Percentiles rank a stretch among this genome's conserved stretches.
Evolutionary conservation across 2,113 vertebrate genomes (phyloP).

Genomic region (Myanophis thanlyinensis): DNA sequence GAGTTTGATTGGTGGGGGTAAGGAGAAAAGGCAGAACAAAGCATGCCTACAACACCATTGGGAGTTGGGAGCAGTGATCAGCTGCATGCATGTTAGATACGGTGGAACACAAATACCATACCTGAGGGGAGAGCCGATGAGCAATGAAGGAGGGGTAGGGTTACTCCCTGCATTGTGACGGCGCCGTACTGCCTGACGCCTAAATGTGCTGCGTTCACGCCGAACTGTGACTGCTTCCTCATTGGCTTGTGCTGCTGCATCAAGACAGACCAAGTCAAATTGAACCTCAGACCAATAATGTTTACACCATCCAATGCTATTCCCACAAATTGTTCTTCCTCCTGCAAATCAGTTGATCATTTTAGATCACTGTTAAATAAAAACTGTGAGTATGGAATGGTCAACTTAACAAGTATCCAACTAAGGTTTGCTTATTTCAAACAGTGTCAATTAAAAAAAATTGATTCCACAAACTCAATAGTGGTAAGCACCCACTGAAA

Average conservation of each 20-base stretch:
- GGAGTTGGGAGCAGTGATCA: slow-evolving; percentile 52
- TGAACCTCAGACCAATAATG: slow-evolving; percentile 69
- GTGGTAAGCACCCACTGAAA: background rate
- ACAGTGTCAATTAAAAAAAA: background rate
- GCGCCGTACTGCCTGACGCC: slow-evolving; percentile 96
- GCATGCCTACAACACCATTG: slow-evolving; percentile 53
- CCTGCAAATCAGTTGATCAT: background rate
- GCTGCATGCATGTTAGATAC: slow-evolving; percentile 73
- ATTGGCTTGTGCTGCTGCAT: slow-evolving; percentile 86
- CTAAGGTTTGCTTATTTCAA: background rate
- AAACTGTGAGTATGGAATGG: background rate
- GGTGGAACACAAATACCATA: slow-evolving; percentile 80
- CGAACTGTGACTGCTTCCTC: slow-evolving; percentile 96
- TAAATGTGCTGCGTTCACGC: slow-evolving; percentile 98
- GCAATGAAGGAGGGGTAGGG: slow-evolving; percentile 94
- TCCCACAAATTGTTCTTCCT: slow-evolving; percentile 42
- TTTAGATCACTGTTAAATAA: background rate
- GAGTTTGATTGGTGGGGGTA: slow-evolving; percentile 37
- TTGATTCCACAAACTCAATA: background rate
- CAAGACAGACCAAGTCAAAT: slow-evolving; percentile 84
- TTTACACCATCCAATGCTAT: slow-evolving; percentile 68
- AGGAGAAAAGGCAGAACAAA: slow-evolving; percentile 50
- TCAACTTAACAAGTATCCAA: background rate
- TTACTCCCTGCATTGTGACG: slow-evolving; percentile 99
- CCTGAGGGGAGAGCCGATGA: slow-evolving; percentile 99